Conservation (phyloP, 2,888 invertebrate genomes). For the Fragum sueziense region DNA sequence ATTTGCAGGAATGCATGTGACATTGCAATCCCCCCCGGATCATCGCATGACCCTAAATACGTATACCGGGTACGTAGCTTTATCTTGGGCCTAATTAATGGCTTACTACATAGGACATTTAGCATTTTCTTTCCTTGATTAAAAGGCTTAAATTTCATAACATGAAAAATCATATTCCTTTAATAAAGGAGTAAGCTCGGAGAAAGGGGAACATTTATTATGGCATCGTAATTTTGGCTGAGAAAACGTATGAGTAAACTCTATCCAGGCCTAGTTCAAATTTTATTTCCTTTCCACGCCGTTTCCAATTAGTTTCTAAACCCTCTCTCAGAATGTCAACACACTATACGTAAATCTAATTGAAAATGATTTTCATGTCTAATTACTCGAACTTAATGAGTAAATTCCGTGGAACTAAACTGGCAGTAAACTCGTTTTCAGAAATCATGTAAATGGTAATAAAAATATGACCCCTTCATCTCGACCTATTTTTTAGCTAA, state of each 20-base stretch:
- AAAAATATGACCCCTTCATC: not conserved
- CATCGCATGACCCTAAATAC: no score
- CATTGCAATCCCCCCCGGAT: no score
- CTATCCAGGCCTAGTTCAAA: not conserved
- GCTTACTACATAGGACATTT: no score
- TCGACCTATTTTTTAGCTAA: no score
- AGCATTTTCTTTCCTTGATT: no score
- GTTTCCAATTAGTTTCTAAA: conserved; percentile 6
- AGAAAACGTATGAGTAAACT: not conserved
- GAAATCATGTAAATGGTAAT: not conserved
- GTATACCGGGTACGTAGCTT: no score
- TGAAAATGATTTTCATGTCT: conserved; percentile 14
- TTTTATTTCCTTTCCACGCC: not conserved
- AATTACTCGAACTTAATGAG: conserved; percentile 5
- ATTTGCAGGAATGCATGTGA: no score
- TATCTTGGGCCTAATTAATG: no score
- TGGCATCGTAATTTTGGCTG: not conserved
- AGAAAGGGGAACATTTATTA: no score
- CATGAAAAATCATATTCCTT: no score
- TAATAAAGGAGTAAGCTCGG: no score
- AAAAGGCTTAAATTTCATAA: no score
- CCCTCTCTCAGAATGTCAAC: not conserved
- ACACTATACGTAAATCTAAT: not conserved
- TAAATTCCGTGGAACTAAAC: conserved; percentile 1
- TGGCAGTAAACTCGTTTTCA: not conserved